Evolutionary conservation across 2,113 vertebrate genomes (phyloP), one percentile per base, ranked within the genome.

Genomic region (Pelobates fuscus): DNA sequence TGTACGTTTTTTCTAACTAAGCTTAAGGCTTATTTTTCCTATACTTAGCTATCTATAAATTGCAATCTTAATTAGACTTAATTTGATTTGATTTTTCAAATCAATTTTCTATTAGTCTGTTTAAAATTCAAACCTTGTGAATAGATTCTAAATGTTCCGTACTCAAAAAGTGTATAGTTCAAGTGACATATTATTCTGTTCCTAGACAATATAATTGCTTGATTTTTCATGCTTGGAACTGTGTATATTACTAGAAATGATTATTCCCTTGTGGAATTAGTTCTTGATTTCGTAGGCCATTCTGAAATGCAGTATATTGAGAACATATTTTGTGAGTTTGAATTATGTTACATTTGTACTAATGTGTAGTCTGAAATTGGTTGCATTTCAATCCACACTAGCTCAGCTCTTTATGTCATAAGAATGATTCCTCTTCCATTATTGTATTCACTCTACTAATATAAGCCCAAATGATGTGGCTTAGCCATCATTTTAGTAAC

Each of bases 201-300:
- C 23, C 55, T 26, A 23, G 24, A 70, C 32, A 32, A 59, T 24
- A 59, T 43, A 52, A 52, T 15, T 52, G 46, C 46, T 52, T n/a
- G n/a, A 17, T 46, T 27, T 52, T 52, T 18, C 43, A 8, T 23
- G 15, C 29, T 55, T 17, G 26, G 17, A 55, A 57, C 15, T 69
- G 20, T 57, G n/a, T 59, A 17, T n/a, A 70, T 70, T 70, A 59
- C 30, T 44, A 43, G 14, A 59, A n/a, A 43, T 44, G 32, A 70
- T 59, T 20, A 23, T 23, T 18, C 26, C 67, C 46, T 52, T 4
- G 1, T 52, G 37, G 37, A 7, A 41, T 12, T 24, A 32, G 29
- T 27, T 57, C 58, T 70, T 70, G 67, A 59, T 24, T 70, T 30
- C 25, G 54, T 5, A 44, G 54, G 54, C 29, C 49, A 55, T 57